Base-by-base conservation (phyloP, 2,113 vertebrate genomes). In the Planiliza haematocheilus region DNA sequence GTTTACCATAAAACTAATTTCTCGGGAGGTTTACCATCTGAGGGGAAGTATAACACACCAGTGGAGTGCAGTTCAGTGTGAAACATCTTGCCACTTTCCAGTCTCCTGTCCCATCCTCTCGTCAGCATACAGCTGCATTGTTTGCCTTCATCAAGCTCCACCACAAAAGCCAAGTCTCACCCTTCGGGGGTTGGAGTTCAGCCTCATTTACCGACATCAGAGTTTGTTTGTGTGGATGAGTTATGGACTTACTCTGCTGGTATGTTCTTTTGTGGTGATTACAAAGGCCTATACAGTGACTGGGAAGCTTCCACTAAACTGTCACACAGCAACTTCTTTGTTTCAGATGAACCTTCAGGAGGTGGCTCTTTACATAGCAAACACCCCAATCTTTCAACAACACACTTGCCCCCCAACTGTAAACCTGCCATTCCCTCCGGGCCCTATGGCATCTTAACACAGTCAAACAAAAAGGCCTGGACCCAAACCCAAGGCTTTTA, bases 161-260 rank as follows among this genome's bases (percentile, higher is more conserved):
- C 86, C 88, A 16, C 93, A 87, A 86, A 85, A 81, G 79, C 82
- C 72, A 64, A 87, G 83, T 77, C 63, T 83, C 82, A 78, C 84
- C 73, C 86, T 85, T 79, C 69, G 34, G 84, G 75, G 79, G 65
- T 58, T 78, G 69, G 74, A 77, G 84, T 88, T 91, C 76, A n/a
- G 91, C 87, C 88, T 93, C 88, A 88, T 93, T 93, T 93, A 90
- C 90, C 60, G 71, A 90, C 92, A 91, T 91, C 89, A 89, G 81
- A 91, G 89, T 92, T 90, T 92, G 92, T 93, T 93, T 93, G 89
- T 79, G 86, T 63, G 86, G 91, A 90, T 92, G 91, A 94, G 86
- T 92, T 93, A 93, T 91, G 81, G 91, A 88, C 86, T 88, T 89
- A 87, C 76, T 88, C 86, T 85, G 75, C 87, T 91, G 91, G 81